These are phyloP conservation scores for Reinhardtius hippoglossoides DNA, from an alignment of 2,113 vertebrate species.

Conservation along the genomic window DNA sequence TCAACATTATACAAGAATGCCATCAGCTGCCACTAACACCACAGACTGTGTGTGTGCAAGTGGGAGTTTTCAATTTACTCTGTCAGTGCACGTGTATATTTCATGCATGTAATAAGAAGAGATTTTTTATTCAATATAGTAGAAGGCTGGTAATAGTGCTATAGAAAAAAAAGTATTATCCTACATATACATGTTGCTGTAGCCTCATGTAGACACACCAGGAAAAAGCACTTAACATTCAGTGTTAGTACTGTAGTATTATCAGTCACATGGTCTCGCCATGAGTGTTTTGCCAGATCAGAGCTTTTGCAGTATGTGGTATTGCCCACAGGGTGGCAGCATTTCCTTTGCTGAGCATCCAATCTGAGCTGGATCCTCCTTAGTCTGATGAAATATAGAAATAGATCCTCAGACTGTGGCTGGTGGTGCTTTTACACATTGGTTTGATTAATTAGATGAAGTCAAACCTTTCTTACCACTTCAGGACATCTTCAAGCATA, in stretches of 20 bases:
- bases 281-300: slow-evolving; percentile 11
- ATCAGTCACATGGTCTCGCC: slow-evolving; percentile 24
- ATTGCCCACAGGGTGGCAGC: slow-evolving; percentile 44
- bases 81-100: background rate
- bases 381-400: background rate
- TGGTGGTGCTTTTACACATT: background rate
- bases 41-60: background rate
- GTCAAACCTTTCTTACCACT: background rate
- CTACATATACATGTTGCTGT: background rate
- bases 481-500: background rate
- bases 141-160: background rate
- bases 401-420: background rate
- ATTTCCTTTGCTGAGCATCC: slow-evolving; percentile 21
- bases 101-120: background rate
- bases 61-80: background rate
- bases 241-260: background rate
- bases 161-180: background rate
- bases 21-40: background rate
- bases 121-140: background rate
- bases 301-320: background rate
- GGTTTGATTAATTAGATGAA: background rate
- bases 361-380: background rate
- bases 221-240: background rate
- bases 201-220: background rate
- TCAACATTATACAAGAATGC: background rate